Percentiles rank a stretch among this genome's conserved stretches.
These are phyloP conservation scores for Noctua janthina DNA, from an alignment of 2,888 invertebrate species.

Conservation along the genomic window DNA sequence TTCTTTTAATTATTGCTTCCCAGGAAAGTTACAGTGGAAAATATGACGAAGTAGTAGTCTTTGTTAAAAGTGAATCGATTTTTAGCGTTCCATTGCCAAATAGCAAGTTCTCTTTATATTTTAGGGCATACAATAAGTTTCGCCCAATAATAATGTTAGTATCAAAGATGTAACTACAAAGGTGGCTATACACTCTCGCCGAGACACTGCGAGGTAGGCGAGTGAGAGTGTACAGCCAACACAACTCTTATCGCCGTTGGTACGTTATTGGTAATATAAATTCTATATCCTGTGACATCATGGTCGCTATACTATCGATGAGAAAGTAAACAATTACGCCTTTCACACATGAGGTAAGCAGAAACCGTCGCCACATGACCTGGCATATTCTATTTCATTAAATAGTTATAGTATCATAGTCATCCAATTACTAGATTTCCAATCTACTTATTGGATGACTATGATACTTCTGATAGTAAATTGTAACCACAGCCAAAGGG, in stretches of 20 bases:
- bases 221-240: background rate
- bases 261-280: background rate
- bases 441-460: background rate
- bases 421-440: too few species aligned
- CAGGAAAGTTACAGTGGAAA: background rate
- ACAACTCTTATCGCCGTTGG: background rate
- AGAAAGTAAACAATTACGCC: background rate
- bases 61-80: background rate
- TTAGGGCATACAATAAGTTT: background rate
- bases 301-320: background rate
- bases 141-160: background rate
- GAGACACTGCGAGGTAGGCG: background rate
- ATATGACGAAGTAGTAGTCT: background rate
- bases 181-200: background rate
- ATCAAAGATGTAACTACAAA: background rate
- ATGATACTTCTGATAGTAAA: background rate
- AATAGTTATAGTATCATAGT: background rate
- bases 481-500: background rate
- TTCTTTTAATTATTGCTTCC: conserved; percentile 17
- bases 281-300: background rate
- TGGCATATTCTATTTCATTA: background rate
- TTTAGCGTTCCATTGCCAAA: background rate
- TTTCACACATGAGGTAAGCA: background rate
- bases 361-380: background rate
- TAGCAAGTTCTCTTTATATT: background rate